Base-by-base conservation (phyloP, 2,113 vertebrate genomes). In the Macquaria ambigua region DNA sequence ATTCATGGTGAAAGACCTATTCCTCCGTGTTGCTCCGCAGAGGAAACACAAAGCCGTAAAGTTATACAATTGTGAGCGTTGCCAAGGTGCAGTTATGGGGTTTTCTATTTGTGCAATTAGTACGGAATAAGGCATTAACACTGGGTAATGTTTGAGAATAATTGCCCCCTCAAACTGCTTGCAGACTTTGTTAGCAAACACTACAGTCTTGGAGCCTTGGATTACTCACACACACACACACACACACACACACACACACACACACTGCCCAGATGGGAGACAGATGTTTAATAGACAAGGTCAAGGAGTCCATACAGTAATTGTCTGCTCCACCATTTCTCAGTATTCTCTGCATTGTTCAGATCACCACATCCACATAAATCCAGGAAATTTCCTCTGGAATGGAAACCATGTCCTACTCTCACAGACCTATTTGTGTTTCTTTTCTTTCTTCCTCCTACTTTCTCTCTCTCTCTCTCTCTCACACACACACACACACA, bases 351-450 rank as follows among this genome's bases (percentile, higher is more conserved):
- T 2, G 81, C 84, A 74, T 88, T 90, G 85, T 89, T 93, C 87
- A 76, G 79, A 94, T 89, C 85, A 72, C 88, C 89, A 79, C 89
- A 90, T 94, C 83, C 90, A 90, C 77, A 87, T 91, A 91, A 95
- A 93, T 89, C 93, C 91, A 87, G 90, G 90, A 95, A 92, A 95
- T 95, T 93, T 95, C 94, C 94, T 94, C 84, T 90, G 93, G 92
- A 93, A 95, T 94, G 92, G 80, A 89, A 93, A 93, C 82, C 86
- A 94, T 82, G 89, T 91, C 86, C 82, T 69, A 28, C 69, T 87
- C 75, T 68, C 55, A 62, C 71, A 68, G 37, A 81, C 53, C 25
- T 72, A 31, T 88, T 87, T 86, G 68, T 77, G 11, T 84, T 66
- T 69, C n/a, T 75, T 81, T 63, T 69, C 12, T 75, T 66, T 25